Evolutionary conservation across 1,140 invertebrate genomes (phyloP).

Genomic region (Drosophila simulans): DNA sequence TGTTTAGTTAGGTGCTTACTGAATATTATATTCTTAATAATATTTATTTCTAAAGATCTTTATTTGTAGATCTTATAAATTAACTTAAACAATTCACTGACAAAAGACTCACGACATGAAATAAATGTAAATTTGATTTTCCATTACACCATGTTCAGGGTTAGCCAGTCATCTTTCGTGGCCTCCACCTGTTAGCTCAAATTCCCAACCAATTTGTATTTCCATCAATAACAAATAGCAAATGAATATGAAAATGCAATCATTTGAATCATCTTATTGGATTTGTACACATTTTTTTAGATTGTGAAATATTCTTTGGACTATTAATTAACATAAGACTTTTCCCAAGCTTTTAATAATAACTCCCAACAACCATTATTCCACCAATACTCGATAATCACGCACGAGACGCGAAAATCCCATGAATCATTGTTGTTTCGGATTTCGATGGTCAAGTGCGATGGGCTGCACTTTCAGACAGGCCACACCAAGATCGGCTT

Average conservation of each 20-base stretch:
- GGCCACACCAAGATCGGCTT: conserved; percentile 17
- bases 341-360: conserved; percentile 10
- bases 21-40: background rate
- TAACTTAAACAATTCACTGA: too few species aligned
- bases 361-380: conserved; percentile 1
- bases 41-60: background rate
- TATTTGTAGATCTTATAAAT: too few species aligned
- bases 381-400: conserved; percentile 1
- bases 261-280: background rate
- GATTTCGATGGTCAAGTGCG: conserved; percentile 38
- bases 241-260: background rate
- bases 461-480: conserved; percentile 8
- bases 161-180: conserved; percentile 2
- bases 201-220: conserved; percentile 9
- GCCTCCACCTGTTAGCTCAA: background rate
- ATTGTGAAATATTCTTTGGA: conserved; percentile 26
- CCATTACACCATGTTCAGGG: conserved; percentile 7
- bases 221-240: conserved; percentile 5
- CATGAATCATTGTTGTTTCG: conserved; percentile 41
- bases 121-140: background rate
- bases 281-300: background rate
- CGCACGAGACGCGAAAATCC: conserved; percentile 17
- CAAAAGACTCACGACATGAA: too few species aligned
- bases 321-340: conserved; percentile 27
- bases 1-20: background rate